Base-by-base conservation (phyloP, 2,797 vertebrate genomes). In the Podarcis lilfordi region DNA sequence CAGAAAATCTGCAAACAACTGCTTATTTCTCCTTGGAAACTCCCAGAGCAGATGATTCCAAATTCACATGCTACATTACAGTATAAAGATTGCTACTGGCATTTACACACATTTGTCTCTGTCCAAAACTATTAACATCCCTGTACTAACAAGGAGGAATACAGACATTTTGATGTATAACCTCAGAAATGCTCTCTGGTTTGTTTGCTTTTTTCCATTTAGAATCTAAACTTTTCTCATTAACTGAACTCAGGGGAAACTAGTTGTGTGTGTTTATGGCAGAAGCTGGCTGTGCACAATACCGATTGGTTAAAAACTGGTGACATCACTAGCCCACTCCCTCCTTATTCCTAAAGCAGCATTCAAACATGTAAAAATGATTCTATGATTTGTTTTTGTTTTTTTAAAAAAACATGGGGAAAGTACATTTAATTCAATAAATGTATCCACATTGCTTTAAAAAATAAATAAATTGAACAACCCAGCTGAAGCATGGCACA, bases 21-120 rank as follows among this genome's bases (percentile, higher is more conserved):
- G n/a, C n/a, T 69, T 77, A 10, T 15, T 55, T 80, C 80, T 88
- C 84, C 64, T 87, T 84, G 84, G 59, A 92, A 89, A 85, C 77
- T 87, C 75, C 78, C 61, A 77, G 90, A 79, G 40, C 35, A 89
- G 80, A 87, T 29, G 37, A 69, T 0, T 76, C 43, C 17, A 10
- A 72, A 3, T 43, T n/a, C 17, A 4, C 84, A 59, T n/a, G 23
- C 69, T 9, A 32, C 21, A 8, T 29, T 74, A 13, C 3, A 64
- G 25, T 10, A 55, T 9, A 82, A 68, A 82, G 8, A 68, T 13
- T 81, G 11, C 27, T 37, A 35, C 29, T 50, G 55, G 37, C 50
- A 76, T 32, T 76, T 50, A 69, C 61, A 86, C 27, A 68, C 43
- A 59, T 69, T 81, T 40, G 25, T 29, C 17, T 43, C 25, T 64